A percentile compares a stretch with the other conserved stretches of the same genome.
Conservation (phyloP, 2,888 invertebrate genomes). For the Xanthia togata region DNA sequence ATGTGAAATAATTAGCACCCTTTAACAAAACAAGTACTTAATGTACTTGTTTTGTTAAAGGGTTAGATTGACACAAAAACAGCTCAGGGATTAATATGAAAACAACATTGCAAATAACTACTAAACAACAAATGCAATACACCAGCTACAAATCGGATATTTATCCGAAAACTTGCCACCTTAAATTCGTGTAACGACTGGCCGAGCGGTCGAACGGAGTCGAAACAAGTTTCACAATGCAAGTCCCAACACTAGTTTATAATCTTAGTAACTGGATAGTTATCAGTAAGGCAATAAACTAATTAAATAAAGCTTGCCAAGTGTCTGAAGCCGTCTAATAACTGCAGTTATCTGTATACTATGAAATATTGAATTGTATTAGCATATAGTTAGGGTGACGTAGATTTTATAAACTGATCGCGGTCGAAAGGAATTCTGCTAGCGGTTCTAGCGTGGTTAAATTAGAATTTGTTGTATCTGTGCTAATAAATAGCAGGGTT, state of each 20-base stretch:
- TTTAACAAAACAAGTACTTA: conserved; percentile 28
- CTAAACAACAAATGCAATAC: conserved; percentile 45
- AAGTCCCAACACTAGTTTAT: conserved; percentile 44
- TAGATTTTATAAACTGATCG: conserved; percentile 54
- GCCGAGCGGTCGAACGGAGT: background rate
- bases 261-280: conserved; percentile 18
- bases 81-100: conserved; percentile 44
- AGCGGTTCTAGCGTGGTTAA: conserved; percentile 23
- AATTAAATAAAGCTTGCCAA: conserved; percentile 56
- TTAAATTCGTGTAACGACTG: conserved; percentile 46
- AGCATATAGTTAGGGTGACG: conserved; percentile 42
- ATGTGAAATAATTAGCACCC: conserved; percentile 30
- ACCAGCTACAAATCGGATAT: conserved; percentile 45
- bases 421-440: conserved; percentile 34
- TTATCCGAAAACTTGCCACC: conserved; percentile 53
- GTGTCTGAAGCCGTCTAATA: conserved; percentile 38
- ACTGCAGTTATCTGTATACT: conserved; percentile 37
- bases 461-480: conserved; percentile 52
- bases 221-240: conserved; percentile 1
- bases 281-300: conserved; percentile 56
- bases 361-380: conserved; percentile 54
- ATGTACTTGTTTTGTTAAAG: too few species aligned
- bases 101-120: conserved; percentile 34
- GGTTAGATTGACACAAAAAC: too few species aligned
- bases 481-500: conserved; percentile 42